phyloP scores from a whole-genome alignment of 2,113 vertebrate genomes.

The Crypturellus undulatus region DNA sequence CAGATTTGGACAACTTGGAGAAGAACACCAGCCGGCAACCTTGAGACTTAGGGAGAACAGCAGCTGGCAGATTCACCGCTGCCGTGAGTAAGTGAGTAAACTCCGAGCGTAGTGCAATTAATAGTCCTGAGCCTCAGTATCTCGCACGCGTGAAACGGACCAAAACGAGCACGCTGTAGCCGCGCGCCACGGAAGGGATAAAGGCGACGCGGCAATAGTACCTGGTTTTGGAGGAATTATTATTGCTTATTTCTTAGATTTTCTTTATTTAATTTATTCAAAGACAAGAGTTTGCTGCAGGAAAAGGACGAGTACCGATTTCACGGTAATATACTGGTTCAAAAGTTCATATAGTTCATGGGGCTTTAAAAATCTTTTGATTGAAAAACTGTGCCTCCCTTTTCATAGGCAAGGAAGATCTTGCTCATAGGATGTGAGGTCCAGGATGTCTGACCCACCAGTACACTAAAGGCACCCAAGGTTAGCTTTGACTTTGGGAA shows the following conservation, averaged over 20 bases:
- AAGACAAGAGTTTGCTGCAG: not conserved
- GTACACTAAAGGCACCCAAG: rapidly evolving
- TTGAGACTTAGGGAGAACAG: no score
- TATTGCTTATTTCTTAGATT: not conserved
- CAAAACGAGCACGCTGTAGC: no score
- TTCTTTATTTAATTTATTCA: not conserved
- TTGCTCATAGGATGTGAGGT: not conserved
- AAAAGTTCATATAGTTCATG: not conserved
- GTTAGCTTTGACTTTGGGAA: not conserved
- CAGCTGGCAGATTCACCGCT: no score
- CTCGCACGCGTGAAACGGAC: no score
- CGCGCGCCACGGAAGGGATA: no score
- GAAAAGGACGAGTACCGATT: not conserved
- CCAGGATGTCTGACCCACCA: not conserved
- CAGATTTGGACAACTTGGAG: no score
- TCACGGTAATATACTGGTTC: not conserved
- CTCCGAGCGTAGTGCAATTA: no score
- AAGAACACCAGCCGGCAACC: no score
- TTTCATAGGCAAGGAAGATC: not conserved
- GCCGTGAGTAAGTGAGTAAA: no score
- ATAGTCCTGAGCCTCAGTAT: no score
- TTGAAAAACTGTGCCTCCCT: not conserved
- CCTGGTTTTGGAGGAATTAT: not conserved
- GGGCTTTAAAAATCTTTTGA: not conserved
- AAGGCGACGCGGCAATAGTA: no score